Percentiles rank a stretch among this genome's conserved stretches.
Evolutionary conservation across 2,888 invertebrate genomes (phyloP).

Genomic region (Epinotia brunnichana): DNA sequence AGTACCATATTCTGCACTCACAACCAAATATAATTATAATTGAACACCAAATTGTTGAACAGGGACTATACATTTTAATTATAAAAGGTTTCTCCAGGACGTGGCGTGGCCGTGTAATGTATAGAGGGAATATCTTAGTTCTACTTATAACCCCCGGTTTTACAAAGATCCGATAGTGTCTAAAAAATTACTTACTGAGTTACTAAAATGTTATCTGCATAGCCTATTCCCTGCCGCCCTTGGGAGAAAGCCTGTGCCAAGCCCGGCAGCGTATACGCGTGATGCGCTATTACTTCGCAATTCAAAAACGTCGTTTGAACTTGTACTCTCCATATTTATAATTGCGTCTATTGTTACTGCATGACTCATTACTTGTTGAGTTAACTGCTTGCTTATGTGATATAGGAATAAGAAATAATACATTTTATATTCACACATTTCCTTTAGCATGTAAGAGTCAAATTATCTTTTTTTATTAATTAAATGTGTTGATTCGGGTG

Average conservation of each 20-base stretch:
- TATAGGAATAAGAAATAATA: conserved; percentile 28
- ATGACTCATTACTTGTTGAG: conserved; percentile 7
- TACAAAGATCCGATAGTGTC: too few species aligned
- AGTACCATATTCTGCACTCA: not conserved
- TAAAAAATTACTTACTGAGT: too few species aligned
- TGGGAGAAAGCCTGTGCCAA: not conserved
- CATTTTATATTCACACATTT: not conserved
- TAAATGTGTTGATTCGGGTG: not conserved
- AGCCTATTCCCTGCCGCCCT: not conserved
- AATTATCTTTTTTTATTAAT: not conserved
- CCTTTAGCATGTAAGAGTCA: conserved; percentile 6
- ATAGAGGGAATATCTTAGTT: too few species aligned
- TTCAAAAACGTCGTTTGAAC: not conserved
- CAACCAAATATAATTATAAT: not conserved
- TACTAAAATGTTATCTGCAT: not conserved
- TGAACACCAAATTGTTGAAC: not conserved
- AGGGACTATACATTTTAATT: too few species aligned
- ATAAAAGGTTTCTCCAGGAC: too few species aligned
- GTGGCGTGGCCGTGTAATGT: too few species aligned
- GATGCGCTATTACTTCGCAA: not conserved
- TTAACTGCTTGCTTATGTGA: conserved; percentile 27
- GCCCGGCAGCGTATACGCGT: not conserved
- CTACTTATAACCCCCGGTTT: too few species aligned
- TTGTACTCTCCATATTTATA: not conserved
- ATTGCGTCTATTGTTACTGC: conserved; percentile 6